Percentiles rank a stretch among this genome's conserved stretches.
Evolutionary conservation across 2,888 invertebrate genomes (phyloP).

Genomic region (Oligia fasciuncula): DNA sequence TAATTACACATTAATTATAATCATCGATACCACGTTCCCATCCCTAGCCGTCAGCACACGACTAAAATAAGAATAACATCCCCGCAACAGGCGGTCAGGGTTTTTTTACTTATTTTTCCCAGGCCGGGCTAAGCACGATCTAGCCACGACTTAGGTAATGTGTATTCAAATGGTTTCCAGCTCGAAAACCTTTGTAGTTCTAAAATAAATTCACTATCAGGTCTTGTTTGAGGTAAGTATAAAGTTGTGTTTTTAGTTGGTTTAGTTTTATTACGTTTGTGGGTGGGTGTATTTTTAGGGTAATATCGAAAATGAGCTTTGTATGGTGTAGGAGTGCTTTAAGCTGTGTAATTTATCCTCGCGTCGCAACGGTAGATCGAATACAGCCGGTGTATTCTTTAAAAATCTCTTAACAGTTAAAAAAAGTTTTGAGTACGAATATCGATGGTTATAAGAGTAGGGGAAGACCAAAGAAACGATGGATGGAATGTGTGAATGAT

Average conservation of each 20-base stretch:
- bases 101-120: constrained; percentile 69
- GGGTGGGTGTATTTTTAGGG: constrained; percentile 8
- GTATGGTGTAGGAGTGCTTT: neutral
- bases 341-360: no score
- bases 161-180: constrained; percentile 60
- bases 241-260: constrained; percentile 18
- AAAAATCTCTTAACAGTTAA: no score
- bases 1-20: neutral
- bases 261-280: neutral
- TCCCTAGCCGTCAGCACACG: constrained; percentile 59
- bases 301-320: constrained; percentile 9
- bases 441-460: no score
- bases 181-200: constrained; percentile 54
- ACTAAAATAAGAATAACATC: constrained; percentile 74
- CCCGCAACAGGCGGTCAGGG: constrained; percentile 72
- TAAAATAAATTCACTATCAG: constrained; percentile 57
- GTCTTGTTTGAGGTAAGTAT: constrained; percentile 19
- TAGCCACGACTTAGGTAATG: constrained; percentile 62
- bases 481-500: no score
- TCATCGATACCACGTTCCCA: constrained; percentile 37
- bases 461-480: no score
- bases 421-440: no score
- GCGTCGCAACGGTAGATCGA: no score
- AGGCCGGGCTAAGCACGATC: constrained; percentile 70
- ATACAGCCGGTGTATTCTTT: no score